A percentile compares a stretch with the other conserved stretches of the same genome.
Conservation (phyloP, 2,888 invertebrate genomes). For the Blastobasis lacticolella region DNA sequence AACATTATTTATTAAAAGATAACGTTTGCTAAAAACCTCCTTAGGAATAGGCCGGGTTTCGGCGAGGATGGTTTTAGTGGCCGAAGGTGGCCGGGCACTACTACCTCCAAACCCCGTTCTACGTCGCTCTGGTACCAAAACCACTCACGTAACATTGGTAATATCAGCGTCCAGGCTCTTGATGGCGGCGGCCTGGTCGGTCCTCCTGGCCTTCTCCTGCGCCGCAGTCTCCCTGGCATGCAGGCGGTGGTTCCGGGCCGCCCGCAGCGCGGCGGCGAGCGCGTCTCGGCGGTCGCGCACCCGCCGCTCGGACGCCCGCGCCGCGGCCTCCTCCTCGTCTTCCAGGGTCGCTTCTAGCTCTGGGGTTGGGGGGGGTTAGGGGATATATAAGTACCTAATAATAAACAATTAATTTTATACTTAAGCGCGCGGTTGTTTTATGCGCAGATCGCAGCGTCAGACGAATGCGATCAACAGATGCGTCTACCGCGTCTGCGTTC, state of each 20-base stretch:
- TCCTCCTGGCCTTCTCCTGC: conserved; percentile 1
- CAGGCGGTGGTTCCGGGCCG: conserved; percentile 5
- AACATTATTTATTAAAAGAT: no score
- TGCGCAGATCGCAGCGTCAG: no score
- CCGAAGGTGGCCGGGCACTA: no score
- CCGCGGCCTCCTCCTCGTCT: conserved; percentile 36
- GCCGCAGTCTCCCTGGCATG: conserved; percentile 2
- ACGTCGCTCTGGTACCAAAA: no score
- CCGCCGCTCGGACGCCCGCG: conserved; percentile 37
- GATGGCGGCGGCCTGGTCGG: conserved; percentile 5
- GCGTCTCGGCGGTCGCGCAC: conserved; percentile 26
- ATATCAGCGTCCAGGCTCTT: conserved; percentile 28
- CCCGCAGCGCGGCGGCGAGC: conserved; percentile 19
- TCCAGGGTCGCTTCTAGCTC: conserved; percentile 32
- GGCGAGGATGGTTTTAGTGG: no score
- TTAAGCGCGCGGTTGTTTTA: no score
- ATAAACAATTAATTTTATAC: no score
- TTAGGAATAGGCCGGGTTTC: no score
- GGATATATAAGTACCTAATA: not conserved
- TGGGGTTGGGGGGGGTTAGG: conserved; percentile 7
- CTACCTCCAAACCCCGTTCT: no score
- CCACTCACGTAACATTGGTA: conserved; percentile 30
- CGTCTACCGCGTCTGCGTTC: no score
- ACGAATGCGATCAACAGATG: no score
- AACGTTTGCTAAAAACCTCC: no score